A percentile compares a stretch with the other conserved stretches of the same genome.
Conservation (phyloP, 2,113 vertebrate species). For the Petrocephalus microphthalmus region DNA sequence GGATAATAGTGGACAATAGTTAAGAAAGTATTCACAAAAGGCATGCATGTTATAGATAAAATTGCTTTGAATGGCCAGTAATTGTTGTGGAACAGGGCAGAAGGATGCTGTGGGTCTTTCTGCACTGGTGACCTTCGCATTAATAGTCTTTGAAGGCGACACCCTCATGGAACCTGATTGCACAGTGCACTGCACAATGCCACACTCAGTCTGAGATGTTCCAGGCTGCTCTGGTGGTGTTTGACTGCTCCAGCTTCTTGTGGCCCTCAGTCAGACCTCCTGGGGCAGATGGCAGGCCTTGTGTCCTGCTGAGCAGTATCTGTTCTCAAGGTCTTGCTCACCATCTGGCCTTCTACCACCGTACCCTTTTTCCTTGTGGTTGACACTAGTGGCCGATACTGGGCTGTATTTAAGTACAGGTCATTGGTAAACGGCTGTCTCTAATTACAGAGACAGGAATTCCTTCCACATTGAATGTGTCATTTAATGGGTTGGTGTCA, state of each 20-base stretch:
- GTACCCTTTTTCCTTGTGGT: background rate
- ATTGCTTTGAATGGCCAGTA: no score
- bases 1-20: background rate
- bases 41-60: no score
- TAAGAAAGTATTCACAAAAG: no score
- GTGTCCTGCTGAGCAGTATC: background rate
- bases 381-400: background rate
- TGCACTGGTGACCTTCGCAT: background rate
- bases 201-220: background rate
- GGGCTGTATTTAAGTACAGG: background rate
- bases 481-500: background rate
- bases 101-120: background rate
- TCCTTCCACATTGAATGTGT: background rate
- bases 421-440: background rate
- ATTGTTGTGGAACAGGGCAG: no score
- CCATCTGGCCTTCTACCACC: background rate
- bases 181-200: background rate
- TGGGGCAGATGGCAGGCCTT: background rate
- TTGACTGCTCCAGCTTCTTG: background rate
- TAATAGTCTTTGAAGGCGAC: background rate
- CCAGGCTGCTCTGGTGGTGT: background rate
- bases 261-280: background rate
- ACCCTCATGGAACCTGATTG: background rate
- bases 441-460: background rate
- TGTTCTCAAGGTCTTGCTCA: background rate